Conservation (phyloP, 30 jellyfish, hydroid and myxozoan species). For the Turritopsis rubra region DNA sequence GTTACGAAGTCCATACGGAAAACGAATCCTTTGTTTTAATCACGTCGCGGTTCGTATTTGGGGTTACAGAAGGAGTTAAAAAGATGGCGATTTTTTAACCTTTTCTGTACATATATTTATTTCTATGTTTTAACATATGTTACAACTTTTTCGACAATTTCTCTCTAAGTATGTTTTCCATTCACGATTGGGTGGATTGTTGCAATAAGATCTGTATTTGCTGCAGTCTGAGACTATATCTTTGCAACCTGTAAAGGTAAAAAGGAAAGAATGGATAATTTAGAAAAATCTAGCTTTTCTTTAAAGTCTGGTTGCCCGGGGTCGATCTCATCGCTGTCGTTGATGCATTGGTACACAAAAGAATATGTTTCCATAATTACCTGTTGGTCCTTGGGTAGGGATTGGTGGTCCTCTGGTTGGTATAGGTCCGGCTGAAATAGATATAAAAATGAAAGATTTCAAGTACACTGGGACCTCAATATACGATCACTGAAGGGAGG, state of each 20-base stretch:
- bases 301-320: background rate
- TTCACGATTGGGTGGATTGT: background rate
- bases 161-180: background rate
- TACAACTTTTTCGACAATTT: background rate
- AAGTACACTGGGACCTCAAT: background rate
- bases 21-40: too few relatives aligned
- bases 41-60: too few relatives aligned
- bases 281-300: background rate
- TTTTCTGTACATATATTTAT: too few relatives aligned
- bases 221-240: background rate
- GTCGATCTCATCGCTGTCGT: background rate
- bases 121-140: background rate
- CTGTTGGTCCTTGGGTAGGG: background rate
- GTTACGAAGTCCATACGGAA: too few relatives aligned
- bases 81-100: too few relatives aligned
- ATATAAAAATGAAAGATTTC: background rate
- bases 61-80: too few relatives aligned
- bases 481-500: background rate
- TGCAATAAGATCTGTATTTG: background rate
- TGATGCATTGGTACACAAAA: background rate
- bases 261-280: background rate
- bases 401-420: background rate
- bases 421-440: background rate
- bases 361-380: too few relatives aligned
- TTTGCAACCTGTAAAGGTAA: background rate